Percentiles rank a stretch among this genome's conserved stretches.
phyloP scores from a whole-genome alignment of 1,140 invertebrate genomes.

The Aphaenogaster ashmeadi region DNA sequence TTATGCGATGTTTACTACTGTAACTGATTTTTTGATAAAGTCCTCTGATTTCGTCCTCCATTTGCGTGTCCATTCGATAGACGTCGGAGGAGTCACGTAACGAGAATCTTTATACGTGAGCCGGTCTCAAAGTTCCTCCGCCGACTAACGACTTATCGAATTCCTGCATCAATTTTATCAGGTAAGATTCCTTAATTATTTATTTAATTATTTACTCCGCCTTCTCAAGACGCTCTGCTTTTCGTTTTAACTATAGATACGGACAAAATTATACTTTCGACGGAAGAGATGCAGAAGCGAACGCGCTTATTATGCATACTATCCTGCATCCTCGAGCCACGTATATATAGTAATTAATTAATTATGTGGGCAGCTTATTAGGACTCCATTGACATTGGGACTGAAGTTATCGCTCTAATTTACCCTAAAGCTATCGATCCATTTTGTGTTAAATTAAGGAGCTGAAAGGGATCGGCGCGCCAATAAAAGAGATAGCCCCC shows the following conservation, averaged over 20 bases:
- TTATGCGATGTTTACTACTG: conserved; percentile 38
- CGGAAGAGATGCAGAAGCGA: conserved; percentile 3
- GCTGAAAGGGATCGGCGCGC: conserved; percentile 28
- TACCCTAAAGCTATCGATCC: conserved; percentile 46
- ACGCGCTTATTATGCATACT: conserved; percentile 52
- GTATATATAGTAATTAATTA: conserved; percentile 54
- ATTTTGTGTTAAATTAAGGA: conserved; percentile 51
- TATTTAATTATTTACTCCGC: conserved; percentile 12
- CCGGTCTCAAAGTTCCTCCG: conserved; percentile 14
- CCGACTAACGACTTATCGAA: conserved; percentile 26
- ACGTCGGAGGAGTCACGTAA: conserved; percentile 33
- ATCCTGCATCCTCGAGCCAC: background rate
- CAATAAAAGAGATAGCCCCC: conserved; percentile 49
- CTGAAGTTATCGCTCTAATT: conserved; percentile 51
- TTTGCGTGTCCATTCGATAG: conserved; percentile 26
- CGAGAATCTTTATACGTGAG: conserved; percentile 34
- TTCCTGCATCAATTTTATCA: conserved; percentile 8
- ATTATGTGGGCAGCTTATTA: conserved; percentile 57
- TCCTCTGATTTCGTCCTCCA: conserved; percentile 2
- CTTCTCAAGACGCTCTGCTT: conserved; percentile 8
- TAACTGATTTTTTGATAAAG: conserved; percentile 31
- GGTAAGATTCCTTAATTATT: conserved; percentile 44
- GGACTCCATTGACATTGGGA: conserved; percentile 12
- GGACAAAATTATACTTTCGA: conserved; percentile 29
- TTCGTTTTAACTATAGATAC: conserved; percentile 20